Percentiles rank a stretch among this genome's conserved stretches.
These are phyloP conservation scores for Dolichoris vasculosae DNA, from an alignment of 1,140 invertebrate genomes.

Conservation along the genomic window DNA sequence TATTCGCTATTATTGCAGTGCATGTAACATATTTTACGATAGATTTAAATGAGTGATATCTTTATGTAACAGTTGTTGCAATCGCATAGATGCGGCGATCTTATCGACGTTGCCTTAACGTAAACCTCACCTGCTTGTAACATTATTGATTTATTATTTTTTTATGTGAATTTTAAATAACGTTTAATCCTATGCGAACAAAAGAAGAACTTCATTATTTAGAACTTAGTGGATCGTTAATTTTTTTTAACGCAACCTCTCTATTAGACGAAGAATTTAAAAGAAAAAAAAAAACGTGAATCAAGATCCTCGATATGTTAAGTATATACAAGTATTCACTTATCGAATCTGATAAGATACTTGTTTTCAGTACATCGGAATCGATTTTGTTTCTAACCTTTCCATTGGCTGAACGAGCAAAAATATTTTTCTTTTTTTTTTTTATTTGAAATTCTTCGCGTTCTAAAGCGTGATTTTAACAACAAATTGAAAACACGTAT, in stretches of 20 bases:
- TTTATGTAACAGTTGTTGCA: background rate
- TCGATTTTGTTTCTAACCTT: background rate
- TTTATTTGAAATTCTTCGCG: background rate
- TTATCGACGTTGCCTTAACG: background rate
- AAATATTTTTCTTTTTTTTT: background rate
- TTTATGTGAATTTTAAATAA: background rate
- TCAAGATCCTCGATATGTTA: background rate
- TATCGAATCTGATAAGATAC: constrained; percentile 11
- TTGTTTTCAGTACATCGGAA: background rate
- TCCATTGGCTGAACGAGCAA: background rate
- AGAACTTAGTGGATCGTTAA: background rate
- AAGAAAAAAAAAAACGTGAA: background rate
- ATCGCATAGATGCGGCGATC: background rate
- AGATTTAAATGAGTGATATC: background rate
- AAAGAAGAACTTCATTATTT: background rate
- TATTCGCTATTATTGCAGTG: background rate
- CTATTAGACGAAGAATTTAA: background rate
- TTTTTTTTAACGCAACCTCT: background rate
- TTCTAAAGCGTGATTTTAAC: too few species aligned
- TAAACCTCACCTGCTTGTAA: background rate
- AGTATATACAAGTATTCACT: background rate
- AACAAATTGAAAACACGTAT: too few species aligned
- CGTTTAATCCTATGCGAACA: background rate
- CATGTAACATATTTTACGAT: background rate
- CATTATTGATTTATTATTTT: constrained; percentile 15